Evolutionary conservation across 2,113 vertebrate species (phyloP).

Genomic region (Callospermophilus lateralis): DNA sequence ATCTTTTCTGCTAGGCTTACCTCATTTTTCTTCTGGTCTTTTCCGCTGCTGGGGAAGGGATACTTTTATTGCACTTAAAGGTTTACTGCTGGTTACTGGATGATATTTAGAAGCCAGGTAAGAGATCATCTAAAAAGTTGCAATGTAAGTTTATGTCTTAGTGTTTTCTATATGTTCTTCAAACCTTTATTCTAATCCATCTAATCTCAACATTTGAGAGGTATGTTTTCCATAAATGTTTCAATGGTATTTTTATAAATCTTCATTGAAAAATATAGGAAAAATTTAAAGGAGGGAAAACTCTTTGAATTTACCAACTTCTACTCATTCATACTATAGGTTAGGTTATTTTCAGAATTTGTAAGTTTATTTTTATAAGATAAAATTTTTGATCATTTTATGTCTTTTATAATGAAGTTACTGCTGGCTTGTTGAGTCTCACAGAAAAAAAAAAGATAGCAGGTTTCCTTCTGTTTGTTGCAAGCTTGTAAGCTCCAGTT

Average conservation of each 20-base stretch:
- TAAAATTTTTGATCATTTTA: background rate
- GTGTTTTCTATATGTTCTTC: background rate
- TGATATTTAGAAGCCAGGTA: slow-evolving; percentile 94
- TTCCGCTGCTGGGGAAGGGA: slow-evolving; percentile 99
- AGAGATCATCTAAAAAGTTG: slow-evolving; percentile 23
- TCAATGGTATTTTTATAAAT: background rate
- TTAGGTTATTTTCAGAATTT: background rate
- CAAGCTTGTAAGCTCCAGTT: background rate
- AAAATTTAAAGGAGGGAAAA: background rate
- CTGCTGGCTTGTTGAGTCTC: background rate
- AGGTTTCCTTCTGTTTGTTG: background rate
- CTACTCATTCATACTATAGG: background rate
- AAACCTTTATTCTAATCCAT: background rate
- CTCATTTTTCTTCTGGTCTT: slow-evolving; percentile 97
- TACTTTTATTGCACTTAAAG: slow-evolving; percentile 96
- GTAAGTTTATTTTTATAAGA: slow-evolving; percentile 20
- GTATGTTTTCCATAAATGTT: background rate
- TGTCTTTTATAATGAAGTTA: background rate
- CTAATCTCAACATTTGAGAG: background rate
- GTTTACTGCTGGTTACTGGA: slow-evolving; percentile 94
- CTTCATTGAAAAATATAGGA: slow-evolving; percentile 6
- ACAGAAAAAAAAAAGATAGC: background rate
- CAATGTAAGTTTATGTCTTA: background rate
- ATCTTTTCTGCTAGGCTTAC: slow-evolving; percentile 91
- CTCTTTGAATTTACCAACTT: background rate